Conservation (phyloP, 2,888 invertebrate genomes). For the Prosapia bicincta region DNA sequence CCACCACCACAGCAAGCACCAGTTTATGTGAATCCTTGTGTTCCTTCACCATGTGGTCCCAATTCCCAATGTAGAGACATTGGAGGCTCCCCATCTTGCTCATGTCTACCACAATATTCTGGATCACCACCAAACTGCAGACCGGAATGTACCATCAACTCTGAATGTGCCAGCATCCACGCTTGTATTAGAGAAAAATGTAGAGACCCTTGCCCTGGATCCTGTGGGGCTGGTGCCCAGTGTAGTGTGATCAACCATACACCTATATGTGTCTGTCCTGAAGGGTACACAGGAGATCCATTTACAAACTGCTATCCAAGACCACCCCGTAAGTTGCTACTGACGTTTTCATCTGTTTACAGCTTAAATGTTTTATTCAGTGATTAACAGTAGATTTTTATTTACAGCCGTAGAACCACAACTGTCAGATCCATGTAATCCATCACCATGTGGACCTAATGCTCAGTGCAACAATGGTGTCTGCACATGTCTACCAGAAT, state of each 20-base stretch:
- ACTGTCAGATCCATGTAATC: conserved; percentile 62
- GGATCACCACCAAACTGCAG: conserved; percentile 69
- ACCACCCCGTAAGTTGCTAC: conserved; percentile 52
- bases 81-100: conserved; percentile 65
- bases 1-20: conserved; percentile 34
- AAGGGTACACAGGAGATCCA: conserved; percentile 49
- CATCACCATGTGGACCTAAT: conserved; percentile 49
- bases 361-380: too few species aligned
- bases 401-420: conserved; percentile 15
- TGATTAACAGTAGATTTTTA: too few species aligned
- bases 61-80: conserved; percentile 69
- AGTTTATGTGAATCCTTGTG: conserved; percentile 50
- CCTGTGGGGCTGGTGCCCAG: conserved; percentile 47
- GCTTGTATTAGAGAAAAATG: conserved; percentile 52
- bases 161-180: conserved; percentile 53
- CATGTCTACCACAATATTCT: conserved; percentile 61
- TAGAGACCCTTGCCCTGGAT: conserved; percentile 50
- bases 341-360: too few species aligned
- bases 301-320: conserved; percentile 45
- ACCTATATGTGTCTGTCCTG: conserved; percentile 41
- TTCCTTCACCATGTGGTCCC: conserved; percentile 75
- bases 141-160: conserved; percentile 65
- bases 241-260: conserved; percentile 37
- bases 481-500: conserved; percentile 33
- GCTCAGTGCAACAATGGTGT: conserved; percentile 53